Conservation (phyloP, 2,113 vertebrate genomes). For the Sinocyclocheilus rhinocerous region DNA sequence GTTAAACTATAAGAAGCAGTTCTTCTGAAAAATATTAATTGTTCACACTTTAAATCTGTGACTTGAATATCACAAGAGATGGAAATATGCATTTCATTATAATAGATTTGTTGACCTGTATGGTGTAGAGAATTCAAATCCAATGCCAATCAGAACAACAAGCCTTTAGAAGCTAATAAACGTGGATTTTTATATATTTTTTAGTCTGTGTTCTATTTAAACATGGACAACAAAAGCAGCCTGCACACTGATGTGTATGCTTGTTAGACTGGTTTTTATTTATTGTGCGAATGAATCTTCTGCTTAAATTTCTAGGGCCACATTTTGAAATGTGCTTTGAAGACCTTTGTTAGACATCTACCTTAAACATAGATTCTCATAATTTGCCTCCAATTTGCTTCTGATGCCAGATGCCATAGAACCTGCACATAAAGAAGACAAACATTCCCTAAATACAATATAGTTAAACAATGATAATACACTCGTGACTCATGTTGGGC, state of each 20-base stretch:
- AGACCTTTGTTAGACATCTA: conserved; percentile 9
- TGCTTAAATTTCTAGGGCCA: background rate
- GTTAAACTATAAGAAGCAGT: background rate
- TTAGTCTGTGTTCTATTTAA: background rate
- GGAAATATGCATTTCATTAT: background rate
- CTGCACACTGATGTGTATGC: background rate
- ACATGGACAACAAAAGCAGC: background rate
- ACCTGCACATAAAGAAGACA: conserved; percentile 29
- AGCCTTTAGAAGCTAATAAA: background rate
- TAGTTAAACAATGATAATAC: background rate
- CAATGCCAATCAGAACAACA: background rate
- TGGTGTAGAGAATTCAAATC: background rate
- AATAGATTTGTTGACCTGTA: background rate
- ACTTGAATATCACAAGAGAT: background rate
- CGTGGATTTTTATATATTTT: background rate
- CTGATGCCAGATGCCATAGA: background rate
- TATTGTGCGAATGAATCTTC: background rate
- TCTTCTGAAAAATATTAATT: background rate
- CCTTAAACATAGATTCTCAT: background rate
- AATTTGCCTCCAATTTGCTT: background rate
- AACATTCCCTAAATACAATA: background rate
- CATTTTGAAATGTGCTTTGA: background rate
- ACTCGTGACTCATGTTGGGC: background rate
- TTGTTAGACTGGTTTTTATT: background rate
- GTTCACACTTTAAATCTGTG: background rate